These are phyloP conservation scores for Naso thynnoides DNA, from an alignment of 2,797 vertebrate genomes.

Conservation along the genomic window DNA sequence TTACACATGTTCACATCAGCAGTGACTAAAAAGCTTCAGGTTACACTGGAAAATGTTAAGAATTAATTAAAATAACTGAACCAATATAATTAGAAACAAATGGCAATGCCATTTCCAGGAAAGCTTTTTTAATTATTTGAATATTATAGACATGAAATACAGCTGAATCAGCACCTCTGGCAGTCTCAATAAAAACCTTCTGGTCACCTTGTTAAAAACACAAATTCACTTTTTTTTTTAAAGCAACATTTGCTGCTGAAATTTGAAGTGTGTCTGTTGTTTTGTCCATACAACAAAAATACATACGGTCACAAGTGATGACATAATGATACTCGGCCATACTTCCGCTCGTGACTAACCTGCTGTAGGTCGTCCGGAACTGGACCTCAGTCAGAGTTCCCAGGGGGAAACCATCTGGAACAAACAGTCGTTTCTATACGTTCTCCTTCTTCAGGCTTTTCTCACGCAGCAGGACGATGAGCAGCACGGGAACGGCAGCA, in stretches of 20 bases:
- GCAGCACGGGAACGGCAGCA: conserved; percentile 40
- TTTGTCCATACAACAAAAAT: conserved; percentile 22
- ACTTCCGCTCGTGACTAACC: conserved; percentile 66
- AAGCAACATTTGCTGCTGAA: neutral
- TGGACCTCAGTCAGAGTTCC: conserved; percentile 76
- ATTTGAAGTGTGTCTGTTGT: neutral
- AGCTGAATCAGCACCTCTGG: conserved; percentile 5
- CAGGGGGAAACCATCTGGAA: conserved; percentile 78
- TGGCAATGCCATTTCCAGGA: neutral
- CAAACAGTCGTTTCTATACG: conserved; percentile 68
- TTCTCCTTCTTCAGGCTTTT: conserved; percentile 70
- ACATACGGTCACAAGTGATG: conserved; percentile 17
- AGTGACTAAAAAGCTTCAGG: neutral
- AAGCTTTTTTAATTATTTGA: neutral
- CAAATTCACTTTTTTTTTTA: neutral
- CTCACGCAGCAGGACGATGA: conserved; percentile 31
- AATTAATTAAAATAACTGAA: too few species aligned
- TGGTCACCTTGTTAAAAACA: neutral
- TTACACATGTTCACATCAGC: neutral
- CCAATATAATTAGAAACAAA: neutral
- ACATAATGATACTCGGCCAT: conserved; percentile 35
- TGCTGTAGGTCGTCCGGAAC: conserved; percentile 77
- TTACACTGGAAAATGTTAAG: neutral
- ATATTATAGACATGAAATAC: neutral
- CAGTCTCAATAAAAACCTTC: neutral